Evolutionary conservation across 2,113 vertebrate species (phyloP), one percentile per base, ranked within the genome.

Genomic region (Ovis aries): DNA sequence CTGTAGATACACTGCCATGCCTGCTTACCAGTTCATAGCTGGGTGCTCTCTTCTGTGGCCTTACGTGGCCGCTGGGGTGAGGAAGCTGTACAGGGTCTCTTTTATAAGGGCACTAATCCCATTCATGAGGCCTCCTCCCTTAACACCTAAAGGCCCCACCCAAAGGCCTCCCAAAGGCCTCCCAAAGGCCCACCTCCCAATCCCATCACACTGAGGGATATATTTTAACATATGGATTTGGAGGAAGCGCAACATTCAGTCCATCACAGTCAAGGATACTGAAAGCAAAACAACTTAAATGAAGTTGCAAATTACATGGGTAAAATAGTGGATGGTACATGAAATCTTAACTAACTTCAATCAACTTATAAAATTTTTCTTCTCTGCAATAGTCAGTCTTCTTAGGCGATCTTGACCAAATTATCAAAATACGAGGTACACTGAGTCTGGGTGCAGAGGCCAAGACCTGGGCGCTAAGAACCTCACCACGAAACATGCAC

Each of bases 401-500:
- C 84, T 40, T 29, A n/a, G 64, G 5, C 10, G 5, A 19, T 36
- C 31, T 60, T 43, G 16, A 9, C 82, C 16, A 86, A 55, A 60
- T 12, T 7, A 19, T n/a, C 6, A 16, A 52, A 83, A 60, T n/a
- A 13, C 0, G 31, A 50, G 23, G 15, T 15, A 17, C 0, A 2
- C 1, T 2, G 45, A 57, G 21, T 60, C 43, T 80, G 27, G 27
- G 55, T 48, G 2, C 15, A 14, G 50, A 89, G 83, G 11, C 1
- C 1, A 19, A 36, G 50, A 4, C 50, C 31, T 23, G 9, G 13
- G n/a, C 3, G 3, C 3, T 52, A 15, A 6, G 53, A 78, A 36
- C 36, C n/a, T 43, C 50, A 2, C 27, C 25, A 0, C 4, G 15
- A 16, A 48, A 3, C 40, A 1, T 0, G 0, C 3, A 0, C 6